phyloP scores from a whole-genome alignment of 2,113 vertebrate genomes.

The Leptocoma aspasia region DNA sequence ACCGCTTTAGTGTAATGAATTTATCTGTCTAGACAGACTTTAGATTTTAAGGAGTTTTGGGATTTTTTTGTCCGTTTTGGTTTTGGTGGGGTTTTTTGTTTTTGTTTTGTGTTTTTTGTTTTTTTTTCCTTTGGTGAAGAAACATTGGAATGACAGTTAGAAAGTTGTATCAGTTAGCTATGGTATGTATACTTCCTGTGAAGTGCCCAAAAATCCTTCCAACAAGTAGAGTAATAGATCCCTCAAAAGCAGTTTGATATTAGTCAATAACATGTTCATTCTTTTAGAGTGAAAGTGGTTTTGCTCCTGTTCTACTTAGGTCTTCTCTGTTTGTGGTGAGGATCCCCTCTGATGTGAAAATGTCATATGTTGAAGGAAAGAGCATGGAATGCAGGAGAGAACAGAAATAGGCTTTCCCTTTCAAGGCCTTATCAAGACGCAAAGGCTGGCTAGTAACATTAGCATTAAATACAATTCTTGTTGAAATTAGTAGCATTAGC shows the following conservation, averaged over 20 bases:
- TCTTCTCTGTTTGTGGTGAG: not conserved
- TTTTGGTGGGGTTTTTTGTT: not conserved
- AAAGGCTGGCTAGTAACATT: not conserved
- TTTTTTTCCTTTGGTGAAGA: not conserved
- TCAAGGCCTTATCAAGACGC: not conserved
- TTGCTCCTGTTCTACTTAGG: not conserved
- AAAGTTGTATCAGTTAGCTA: not conserved
- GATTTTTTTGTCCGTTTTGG: not conserved
- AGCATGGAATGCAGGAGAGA: not conserved
- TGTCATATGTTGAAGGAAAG: not conserved
- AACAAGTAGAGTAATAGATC: not conserved
- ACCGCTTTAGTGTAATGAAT: not conserved
- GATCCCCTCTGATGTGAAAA: not conserved
- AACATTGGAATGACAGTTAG: not conserved
- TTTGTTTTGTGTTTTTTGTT: not conserved
- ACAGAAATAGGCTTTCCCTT: not conserved
- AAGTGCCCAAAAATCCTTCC: not conserved
- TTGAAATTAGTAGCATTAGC: not conserved
- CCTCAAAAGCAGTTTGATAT: not conserved
- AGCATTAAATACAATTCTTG: not conserved
- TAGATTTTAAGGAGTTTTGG: not conserved
- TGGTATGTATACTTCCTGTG: not conserved
- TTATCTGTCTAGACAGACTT: not conserved
- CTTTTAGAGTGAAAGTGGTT: not conserved
- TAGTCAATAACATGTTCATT: not conserved